phyloP scores from a whole-genome alignment of 1,140 invertebrate species.

The Brachionus asplanchnoidis region DNA sequence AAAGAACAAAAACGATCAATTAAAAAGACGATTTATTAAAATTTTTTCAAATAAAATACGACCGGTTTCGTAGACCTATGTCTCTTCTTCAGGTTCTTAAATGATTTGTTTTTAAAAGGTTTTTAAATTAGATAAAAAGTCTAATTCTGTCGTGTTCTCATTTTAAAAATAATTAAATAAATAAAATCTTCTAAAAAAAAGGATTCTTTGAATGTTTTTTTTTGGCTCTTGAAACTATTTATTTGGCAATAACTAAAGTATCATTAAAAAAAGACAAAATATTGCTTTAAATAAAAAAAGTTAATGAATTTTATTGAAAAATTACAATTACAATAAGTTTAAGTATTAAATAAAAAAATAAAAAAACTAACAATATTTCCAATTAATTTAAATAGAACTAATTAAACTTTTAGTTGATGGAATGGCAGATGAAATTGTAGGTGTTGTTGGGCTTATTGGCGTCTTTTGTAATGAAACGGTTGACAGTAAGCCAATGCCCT shows the following conservation, averaged over 20 bases:
- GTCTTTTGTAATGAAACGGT: constrained; percentile 5
- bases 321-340: neutral
- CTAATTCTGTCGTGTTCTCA: no score
- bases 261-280: neutral
- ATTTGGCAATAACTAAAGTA: neutral
- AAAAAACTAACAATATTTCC: neutral
- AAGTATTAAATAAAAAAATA: neutral
- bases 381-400: neutral
- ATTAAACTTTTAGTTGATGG: neutral
- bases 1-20: no score
- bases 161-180: no score
- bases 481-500: constrained; percentile 36
- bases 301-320: neutral
- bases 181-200: no score
- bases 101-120: no score
- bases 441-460: neutral
- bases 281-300: neutral
- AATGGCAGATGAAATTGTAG: neutral
- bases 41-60: no score
- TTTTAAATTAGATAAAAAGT: no score
- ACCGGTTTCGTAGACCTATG: no score
- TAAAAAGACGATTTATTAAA: no score
- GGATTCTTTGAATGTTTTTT: no score
- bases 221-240: no score
- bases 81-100: no score